Evolutionary conservation across 35 echinoderm and acorn worm genomes (phyloP), one percentile per base, ranked within the genome.

Genomic region (Diadema setosum): DNA sequence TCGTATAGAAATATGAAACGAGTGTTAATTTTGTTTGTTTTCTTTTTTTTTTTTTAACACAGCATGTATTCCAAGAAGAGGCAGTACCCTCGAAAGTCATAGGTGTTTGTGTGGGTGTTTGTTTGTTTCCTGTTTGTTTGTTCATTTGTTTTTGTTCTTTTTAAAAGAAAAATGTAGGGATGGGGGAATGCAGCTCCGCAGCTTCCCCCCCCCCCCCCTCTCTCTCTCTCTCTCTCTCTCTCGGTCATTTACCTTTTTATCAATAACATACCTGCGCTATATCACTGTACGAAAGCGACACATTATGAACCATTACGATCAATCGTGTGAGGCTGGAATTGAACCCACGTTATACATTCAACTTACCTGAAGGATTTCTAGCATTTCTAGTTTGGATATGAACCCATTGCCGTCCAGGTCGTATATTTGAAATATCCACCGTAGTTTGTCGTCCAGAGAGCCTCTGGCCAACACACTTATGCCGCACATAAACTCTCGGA

Each of bases 351-450:
- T 26, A 20, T 23, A 63, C 23, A 63, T 63, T 85, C 20, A 16
- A 5, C 29, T 91, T 63, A 95, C 93, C 57, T 74, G 49, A 31
- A 95, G 65, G 70, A 95, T 95, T 75, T 95, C 93, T n/a, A 95
- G 42, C 93, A 95, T 95, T 83, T 95, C 93, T 41, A 63, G 18
- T 80, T 81, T 86, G 24, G 94, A 95, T 20, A 95, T 95, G 43
- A 61, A 95, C 18, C 94, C 94, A 82, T 95, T 87, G 17, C 90
- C 52, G 87, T 96, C 86, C 3, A 96, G 44, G 39, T 96, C 94
- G 48, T 96, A 96, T 90, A 96, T 96, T 37, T 75, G 88, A 86
- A 96, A 96, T 23, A 92, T 92, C 95, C 95, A 97, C 26, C 84
- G 87, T 3, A 97, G 85, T 80, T 97, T 94, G 43, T 97, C 59